phyloP scores from a whole-genome alignment of 2,888 invertebrate species.

The Trissonchulus latispiculum region DNA sequence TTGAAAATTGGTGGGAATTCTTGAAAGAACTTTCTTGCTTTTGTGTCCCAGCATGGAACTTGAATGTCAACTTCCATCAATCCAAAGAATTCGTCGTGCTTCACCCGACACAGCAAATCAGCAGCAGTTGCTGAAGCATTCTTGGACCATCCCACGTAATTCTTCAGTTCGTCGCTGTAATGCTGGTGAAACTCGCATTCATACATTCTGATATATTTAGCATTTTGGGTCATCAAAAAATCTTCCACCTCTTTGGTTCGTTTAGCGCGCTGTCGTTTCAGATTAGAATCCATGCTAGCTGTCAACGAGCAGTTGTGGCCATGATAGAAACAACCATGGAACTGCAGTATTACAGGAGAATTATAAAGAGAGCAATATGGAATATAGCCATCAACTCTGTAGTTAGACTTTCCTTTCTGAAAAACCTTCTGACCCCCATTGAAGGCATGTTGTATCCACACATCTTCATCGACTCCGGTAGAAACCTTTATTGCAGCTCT shows the following conservation, averaged over 20 bases:
- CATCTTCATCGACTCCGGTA: neutral
- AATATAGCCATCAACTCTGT: constrained; percentile 14
- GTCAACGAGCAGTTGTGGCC: neutral
- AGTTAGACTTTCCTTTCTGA: neutral
- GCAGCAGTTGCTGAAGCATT: neutral
- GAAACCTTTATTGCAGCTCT: neutral
- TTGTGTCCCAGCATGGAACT: constrained; percentile 2
- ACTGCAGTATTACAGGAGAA: neutral
- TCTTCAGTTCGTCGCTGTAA: neutral
- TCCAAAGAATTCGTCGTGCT: neutral
- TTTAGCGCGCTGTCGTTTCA: neutral
- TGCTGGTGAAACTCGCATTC: neutral
- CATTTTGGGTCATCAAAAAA: neutral
- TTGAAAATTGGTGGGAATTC: constrained; percentile 15
- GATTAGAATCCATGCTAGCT: neutral
- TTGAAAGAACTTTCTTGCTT: neutral
- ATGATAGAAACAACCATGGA: constrained; percentile 14
- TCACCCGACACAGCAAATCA: neutral
- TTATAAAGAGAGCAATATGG: neutral
- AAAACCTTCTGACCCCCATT: constrained; percentile 13
- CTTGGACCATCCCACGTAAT: neutral
- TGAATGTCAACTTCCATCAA: constrained; percentile 3
- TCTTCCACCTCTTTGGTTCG: neutral
- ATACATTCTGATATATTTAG: neutral
- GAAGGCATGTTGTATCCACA: constrained; percentile 2